Evolutionary conservation across 2,113 vertebrate genomes (phyloP).

Genomic region (Pholis gunnellus): DNA sequence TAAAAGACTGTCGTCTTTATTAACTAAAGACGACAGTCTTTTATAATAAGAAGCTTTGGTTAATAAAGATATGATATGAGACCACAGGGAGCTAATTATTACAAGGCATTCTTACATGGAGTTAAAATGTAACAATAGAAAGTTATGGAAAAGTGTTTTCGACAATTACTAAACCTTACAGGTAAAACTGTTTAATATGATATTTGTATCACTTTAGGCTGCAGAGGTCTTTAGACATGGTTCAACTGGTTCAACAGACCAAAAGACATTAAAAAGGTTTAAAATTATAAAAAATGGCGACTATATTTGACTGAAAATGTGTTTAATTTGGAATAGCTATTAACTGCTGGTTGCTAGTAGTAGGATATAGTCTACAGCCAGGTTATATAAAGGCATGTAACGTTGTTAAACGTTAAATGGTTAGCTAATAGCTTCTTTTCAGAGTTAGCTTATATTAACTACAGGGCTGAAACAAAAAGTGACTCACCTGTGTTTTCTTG

Average conservation of each 20-base stretch:
- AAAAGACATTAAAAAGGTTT: conserved; percentile 47
- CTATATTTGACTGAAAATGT: neutral
- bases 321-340: neutral
- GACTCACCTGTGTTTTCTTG: conserved; percentile 69
- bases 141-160: neutral
- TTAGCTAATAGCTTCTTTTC: neutral
- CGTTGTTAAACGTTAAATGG: neutral
- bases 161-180: neutral
- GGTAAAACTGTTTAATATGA: neutral
- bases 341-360: too few relatives aligned
- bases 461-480: neutral
- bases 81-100: neutral
- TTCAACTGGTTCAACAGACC: conserved; percentile 66
- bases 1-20: neutral
- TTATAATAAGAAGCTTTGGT: too few relatives aligned
- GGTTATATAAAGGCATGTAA: neutral
- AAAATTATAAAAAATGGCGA: neutral
- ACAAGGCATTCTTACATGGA: neutral
- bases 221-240: neutral
- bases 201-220: neutral
- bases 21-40: too few relatives aligned
- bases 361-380: neutral
- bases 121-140: neutral
- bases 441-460: neutral
- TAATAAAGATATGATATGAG: conserved; percentile 10